Evolutionary conservation across 1,140 invertebrate species (phyloP).

Genomic region (Drosophila hydei): DNA sequence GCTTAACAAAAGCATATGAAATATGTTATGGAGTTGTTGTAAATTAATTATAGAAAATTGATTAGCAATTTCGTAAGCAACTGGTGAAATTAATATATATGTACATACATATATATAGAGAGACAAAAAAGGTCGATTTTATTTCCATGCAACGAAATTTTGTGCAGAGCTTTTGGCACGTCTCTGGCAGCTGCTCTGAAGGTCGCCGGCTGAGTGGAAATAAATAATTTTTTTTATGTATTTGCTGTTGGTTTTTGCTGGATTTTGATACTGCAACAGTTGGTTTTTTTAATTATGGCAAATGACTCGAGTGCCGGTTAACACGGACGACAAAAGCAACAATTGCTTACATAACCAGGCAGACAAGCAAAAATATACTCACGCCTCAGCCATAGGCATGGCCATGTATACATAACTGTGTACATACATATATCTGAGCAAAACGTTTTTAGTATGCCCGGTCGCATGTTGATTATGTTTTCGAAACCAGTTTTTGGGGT

Average conservation of each 20-base stretch:
- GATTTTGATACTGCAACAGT: constrained; percentile 20
- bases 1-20: constrained; percentile 19
- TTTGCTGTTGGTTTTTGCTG: neutral
- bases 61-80: constrained; percentile 29
- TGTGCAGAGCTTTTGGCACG: constrained; percentile 21
- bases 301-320: constrained; percentile 21
- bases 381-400: neutral
- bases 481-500: constrained; percentile 40
- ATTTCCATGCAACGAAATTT: neutral
- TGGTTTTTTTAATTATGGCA: constrained; percentile 31
- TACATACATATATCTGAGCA: constrained; percentile 2
- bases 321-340: constrained; percentile 34
- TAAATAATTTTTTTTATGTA: neutral
- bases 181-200: constrained; percentile 24
- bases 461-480: constrained; percentile 28
- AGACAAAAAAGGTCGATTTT: neutral
- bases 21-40: constrained; percentile 39
- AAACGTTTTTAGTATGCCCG: constrained; percentile 41
- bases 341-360: constrained; percentile 39
- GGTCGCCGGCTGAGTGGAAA: constrained; percentile 27
- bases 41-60: constrained; percentile 49
- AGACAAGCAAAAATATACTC: constrained; percentile 9
- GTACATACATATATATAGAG: neutral
- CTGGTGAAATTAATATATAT: constrained; percentile 49
- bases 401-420: neutral